phyloP scores from a whole-genome alignment of 1,140 invertebrate genomes.

The Lucilia cuprina region DNA sequence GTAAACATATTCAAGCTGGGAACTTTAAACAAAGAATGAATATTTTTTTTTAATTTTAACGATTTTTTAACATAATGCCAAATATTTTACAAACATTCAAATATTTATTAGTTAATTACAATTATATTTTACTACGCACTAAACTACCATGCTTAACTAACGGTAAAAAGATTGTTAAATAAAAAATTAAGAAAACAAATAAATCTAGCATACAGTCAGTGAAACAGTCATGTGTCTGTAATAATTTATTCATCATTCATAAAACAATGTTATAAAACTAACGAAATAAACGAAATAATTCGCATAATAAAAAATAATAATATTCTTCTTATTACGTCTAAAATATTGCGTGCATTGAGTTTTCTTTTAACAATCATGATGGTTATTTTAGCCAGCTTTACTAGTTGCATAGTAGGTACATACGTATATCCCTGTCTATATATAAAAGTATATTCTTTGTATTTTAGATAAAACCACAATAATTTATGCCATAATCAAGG shows the following conservation, averaged over 20 bases:
- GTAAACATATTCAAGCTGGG: no score
- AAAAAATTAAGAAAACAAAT: neutral
- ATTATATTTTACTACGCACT: no score
- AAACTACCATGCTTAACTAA: no score
- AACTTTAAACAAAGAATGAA: no score
- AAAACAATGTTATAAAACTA: conserved; percentile 8
- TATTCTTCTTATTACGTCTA: neutral
- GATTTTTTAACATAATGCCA: no score
- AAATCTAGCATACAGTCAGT: neutral
- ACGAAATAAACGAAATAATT: conserved; percentile 20
- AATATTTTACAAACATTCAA: no score
- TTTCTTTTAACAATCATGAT: neutral
- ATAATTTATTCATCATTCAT: conserved; percentile 6
- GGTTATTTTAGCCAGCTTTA: neutral
- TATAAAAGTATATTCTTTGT: neutral
- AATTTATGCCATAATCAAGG: conserved; percentile 33
- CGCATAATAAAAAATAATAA: conserved; percentile 14
- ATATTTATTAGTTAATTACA: no score
- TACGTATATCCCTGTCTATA: neutral
- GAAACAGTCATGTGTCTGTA: neutral
- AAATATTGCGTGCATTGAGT: conserved; percentile 24
- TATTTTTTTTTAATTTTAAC: no score
- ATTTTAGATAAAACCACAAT: conserved; percentile 28
- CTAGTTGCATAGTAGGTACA: neutral
- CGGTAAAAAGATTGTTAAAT: no score